These are phyloP conservation scores for Aix galericulata DNA, from an alignment of 2,113 vertebrate genomes.

Conservation along the genomic window DNA sequence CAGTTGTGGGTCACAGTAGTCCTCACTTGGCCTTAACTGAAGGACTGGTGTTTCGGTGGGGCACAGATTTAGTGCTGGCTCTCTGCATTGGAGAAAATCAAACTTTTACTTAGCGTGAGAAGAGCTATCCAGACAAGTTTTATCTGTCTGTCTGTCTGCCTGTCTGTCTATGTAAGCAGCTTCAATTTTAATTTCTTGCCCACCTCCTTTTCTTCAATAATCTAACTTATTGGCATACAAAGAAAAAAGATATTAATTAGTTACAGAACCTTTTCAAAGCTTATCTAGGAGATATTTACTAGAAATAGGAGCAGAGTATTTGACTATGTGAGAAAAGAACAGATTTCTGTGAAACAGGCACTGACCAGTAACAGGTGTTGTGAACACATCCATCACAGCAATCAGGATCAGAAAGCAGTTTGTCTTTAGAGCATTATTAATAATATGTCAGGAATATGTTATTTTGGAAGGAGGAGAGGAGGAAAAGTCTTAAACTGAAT, in stretches of 20 bases:
- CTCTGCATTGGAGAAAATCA: not conserved
- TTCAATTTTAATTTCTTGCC: not conserved
- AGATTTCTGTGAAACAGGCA: slow-evolving; percentile 73
- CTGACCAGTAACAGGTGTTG: slow-evolving; percentile 69
- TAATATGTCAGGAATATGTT: not conserved
- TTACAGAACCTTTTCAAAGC: slow-evolving; percentile 70
- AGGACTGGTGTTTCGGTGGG: not conserved
- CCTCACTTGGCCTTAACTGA: not conserved
- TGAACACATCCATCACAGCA: slow-evolving; percentile 39
- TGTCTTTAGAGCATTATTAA: not conserved
- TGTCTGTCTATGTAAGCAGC: not conserved
- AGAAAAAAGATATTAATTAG: slow-evolving; percentile 66
- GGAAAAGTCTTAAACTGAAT: not conserved
- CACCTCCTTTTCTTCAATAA: not conserved
- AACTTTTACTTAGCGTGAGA: not conserved
- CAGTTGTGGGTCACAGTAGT: not conserved
- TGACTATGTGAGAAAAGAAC: slow-evolving; percentile 79
- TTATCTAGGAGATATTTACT: slow-evolving; percentile 73
- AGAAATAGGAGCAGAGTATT: slow-evolving; percentile 55
- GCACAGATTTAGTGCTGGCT: not conserved
- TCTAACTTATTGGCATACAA: slow-evolving; percentile 17
- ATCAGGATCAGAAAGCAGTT: not conserved
- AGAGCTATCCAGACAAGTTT: not conserved
- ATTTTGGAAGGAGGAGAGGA: not conserved
- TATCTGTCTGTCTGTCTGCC: too few species aligned